A percentile compares a stretch with the other conserved stretches of the same genome.
Conservation (phyloP, 2,113 vertebrate species). For the Phalacrocorax carbo region DNA sequence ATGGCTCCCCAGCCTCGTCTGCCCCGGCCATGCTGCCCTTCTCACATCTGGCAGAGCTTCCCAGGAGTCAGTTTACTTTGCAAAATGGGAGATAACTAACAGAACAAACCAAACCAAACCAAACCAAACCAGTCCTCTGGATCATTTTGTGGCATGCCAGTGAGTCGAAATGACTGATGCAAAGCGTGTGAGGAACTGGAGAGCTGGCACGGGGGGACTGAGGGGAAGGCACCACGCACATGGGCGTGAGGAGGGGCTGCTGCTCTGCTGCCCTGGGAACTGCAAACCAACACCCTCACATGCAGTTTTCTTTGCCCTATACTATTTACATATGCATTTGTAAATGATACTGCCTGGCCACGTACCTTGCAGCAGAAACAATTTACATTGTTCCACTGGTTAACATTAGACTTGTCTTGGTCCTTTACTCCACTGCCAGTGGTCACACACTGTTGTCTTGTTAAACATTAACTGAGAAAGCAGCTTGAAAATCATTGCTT, state of each 20-base stretch:
- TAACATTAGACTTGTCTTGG: neutral
- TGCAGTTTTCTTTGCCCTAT: fast-evolving
- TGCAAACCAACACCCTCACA: fast-evolving
- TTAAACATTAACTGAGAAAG: neutral
- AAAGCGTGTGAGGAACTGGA: neutral
- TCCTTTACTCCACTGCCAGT: neutral
- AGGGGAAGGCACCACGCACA: fast-evolving
- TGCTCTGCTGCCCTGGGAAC: neutral
- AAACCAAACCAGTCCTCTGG: neutral
- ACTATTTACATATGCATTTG: neutral
- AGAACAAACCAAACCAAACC: neutral
- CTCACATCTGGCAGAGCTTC: neutral
- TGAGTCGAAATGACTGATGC: neutral
- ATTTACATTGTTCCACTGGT: neutral
- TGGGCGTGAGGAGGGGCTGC: fast-evolving
- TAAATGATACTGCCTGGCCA: neutral
- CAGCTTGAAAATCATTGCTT: neutral
- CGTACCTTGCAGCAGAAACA: neutral
- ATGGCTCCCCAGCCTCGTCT: fast-evolving
- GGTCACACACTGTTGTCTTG: neutral
- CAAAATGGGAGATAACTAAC: neutral
- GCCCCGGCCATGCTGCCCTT: neutral
- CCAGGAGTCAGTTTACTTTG: fast-evolving
- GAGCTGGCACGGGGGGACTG: fast-evolving
- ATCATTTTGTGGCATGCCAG: neutral